A percentile compares a stretch with the other conserved stretches of the same genome.
phyloP scores from a whole-genome alignment of 2,888 invertebrate species.

The Artemia sp. region DNA sequence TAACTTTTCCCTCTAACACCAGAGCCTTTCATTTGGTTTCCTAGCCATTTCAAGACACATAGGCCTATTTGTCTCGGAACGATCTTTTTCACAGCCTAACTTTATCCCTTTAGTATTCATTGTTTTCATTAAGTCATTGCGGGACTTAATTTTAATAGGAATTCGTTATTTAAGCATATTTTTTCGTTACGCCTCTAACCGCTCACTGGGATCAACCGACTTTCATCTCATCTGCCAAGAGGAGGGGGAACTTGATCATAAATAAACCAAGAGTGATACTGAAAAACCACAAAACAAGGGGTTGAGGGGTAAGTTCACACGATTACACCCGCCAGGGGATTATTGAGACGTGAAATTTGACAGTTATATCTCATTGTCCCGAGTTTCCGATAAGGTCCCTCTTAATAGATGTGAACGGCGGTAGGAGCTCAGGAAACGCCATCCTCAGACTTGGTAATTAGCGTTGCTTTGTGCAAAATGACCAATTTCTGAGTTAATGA shows the following conservation, averaged over 20 bases:
- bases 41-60: too few relatives aligned
- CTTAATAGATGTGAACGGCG: background rate
- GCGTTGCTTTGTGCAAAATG: background rate
- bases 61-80: too few relatives aligned
- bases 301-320: conserved; percentile 14
- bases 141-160: too few relatives aligned
- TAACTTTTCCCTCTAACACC: too few relatives aligned
- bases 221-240: conserved; percentile 8
- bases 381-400: background rate
- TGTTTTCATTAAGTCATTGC: too few relatives aligned
- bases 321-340: conserved; percentile 14
- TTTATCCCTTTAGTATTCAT: too few relatives aligned
- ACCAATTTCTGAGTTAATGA: background rate
- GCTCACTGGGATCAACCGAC: too few relatives aligned
- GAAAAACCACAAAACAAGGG: conserved; percentile 14
- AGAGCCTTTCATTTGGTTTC: too few relatives aligned
- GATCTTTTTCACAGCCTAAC: too few relatives aligned
- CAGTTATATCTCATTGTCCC: conserved; percentile 1
- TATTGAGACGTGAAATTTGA: conserved; percentile 15
- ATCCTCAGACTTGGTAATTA: background rate
- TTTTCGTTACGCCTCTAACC: too few relatives aligned
- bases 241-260: conserved; percentile 8
- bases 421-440: background rate
- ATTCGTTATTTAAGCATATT: too few relatives aligned
- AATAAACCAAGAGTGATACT: conserved; percentile 13